A percentile compares a stretch with the other conserved stretches of the same genome.
Conservation (phyloP, 1,140 invertebrate genomes). For the Potamilus streckersoni region DNA sequence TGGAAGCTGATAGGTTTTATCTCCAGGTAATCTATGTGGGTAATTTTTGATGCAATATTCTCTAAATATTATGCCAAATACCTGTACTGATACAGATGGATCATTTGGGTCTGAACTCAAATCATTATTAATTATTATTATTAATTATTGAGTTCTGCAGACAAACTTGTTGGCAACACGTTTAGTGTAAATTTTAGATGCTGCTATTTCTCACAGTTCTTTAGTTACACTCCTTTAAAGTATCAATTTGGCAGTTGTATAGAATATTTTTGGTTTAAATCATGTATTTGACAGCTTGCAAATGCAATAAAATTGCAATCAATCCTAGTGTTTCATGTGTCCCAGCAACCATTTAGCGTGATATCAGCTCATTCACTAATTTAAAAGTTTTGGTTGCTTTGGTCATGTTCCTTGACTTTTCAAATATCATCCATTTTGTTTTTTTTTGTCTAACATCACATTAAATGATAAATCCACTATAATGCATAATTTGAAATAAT, state of each 20-base stretch:
- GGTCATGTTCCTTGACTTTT: too few species aligned
- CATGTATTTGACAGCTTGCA: too few species aligned
- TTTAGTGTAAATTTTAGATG: too few species aligned
- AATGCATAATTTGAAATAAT: too few species aligned
- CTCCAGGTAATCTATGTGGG: slow-evolving; percentile 27
- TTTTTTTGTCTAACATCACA: slow-evolving; percentile 14
- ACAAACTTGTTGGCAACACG: not conserved
- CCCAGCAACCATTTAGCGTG: too few species aligned
- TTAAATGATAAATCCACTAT: too few species aligned
- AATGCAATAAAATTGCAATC: not conserved
- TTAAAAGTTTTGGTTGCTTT: slow-evolving; percentile 22
- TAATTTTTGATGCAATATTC: not conserved
- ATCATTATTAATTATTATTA: not conserved
- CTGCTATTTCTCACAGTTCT: too few species aligned
- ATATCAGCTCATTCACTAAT: slow-evolving; percentile 24
- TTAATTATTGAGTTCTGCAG: not conserved
- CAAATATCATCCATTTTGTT: slow-evolving; percentile 51
- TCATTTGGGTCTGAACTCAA: too few species aligned
- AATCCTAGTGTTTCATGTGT: slow-evolving; percentile 44
- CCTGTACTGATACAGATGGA: too few species aligned
- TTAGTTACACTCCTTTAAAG: not conserved
- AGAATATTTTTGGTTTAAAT: too few species aligned
- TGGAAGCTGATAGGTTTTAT: slow-evolving; percentile 35
- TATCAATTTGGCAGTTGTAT: too few species aligned
- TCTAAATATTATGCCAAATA: not conserved